Percentiles rank a stretch among this genome's conserved stretches.
phyloP scores from a whole-genome alignment of 2,888 invertebrate genomes.

The Volucella zonaria region DNA sequence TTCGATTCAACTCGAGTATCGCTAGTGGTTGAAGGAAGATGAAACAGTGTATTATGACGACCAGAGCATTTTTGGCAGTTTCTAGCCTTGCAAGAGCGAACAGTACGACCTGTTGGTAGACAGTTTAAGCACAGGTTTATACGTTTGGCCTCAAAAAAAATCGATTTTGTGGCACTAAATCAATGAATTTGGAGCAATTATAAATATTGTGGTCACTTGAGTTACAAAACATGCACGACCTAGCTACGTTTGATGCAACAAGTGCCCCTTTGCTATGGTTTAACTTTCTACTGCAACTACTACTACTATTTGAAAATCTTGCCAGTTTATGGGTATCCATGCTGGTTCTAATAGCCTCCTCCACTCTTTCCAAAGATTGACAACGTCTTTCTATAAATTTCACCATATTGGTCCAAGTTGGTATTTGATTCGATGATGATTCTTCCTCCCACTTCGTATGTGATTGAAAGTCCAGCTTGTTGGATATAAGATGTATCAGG shows the following conservation, averaged over 20 bases:
- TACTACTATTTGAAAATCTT: no score
- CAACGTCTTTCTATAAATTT: constrained; percentile 19
- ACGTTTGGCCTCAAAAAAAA: constrained; percentile 1
- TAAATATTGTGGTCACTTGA: constrained; percentile 11
- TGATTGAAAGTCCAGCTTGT: constrained; percentile 3
- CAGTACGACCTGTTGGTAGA: no score
- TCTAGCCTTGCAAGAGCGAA: no score
- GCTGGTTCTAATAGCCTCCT: no score
- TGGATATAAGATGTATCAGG: constrained; percentile 1
- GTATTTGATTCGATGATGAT: no score
- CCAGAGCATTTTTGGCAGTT: no score
- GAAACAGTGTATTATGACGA: no score
- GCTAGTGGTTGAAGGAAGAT: no score
- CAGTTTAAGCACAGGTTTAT: background rate
- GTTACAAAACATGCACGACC: background rate
- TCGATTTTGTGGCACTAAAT: background rate
- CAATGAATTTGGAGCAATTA: background rate
- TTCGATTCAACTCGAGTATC: background rate
- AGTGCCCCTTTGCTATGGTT: no score
- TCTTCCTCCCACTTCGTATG: constrained; percentile 23
- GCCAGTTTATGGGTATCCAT: no score
- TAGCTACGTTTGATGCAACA: no score
- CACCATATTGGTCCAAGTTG: constrained; percentile 21
- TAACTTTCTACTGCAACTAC: no score
- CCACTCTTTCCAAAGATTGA: constrained; percentile 12